Base-by-base conservation (phyloP, 2,113 vertebrate species). In the Lepisosteus osseus region DNA sequence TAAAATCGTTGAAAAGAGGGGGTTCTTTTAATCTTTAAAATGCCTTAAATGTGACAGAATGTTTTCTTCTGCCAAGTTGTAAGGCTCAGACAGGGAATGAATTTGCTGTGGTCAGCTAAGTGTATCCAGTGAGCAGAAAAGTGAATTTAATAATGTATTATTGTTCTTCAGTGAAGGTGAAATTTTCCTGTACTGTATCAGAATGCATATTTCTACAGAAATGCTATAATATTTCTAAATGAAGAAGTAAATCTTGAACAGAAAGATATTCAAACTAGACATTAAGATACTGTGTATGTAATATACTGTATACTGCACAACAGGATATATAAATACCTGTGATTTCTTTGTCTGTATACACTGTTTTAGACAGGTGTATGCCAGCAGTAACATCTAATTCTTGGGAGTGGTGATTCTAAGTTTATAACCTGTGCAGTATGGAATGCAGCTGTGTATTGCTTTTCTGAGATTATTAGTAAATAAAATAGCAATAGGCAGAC, bases 111-210 rank as follows among this genome's bases (percentile, higher is more conserved):
- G 97, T 98, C 97, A 99, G 97, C 97, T 98, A 96, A 96, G 95
- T 97, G 96, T 97, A 97, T 96, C 97, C 96, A 93, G 94, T 95
- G 93, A 95, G 94, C 93, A 93, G 95, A 94, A 96, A 97, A 96
- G 97, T 95, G 97, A 97, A 98, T 99, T 98, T 99, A 98, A 99
- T 99, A 98, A 99, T 99, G 96, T 94, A 98, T 98, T 97, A 98
- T 98, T 97, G 95, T 97, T 97, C 95, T 96, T 95, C 95, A 94
- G 95, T 95, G 94, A 99, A 98, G 97, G 96, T 98, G 97, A 99
- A 98, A 96, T 96, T 94, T 97, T 93, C 94, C 94, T 96, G 94
- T 95, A 95, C 94, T 92, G 89, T 67, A 94, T 93, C 93, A 95
- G 92, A 89, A 84, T 77, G 85, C 83, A 51, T 51, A 51, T 51